phyloP scores from a whole-genome alignment of 2,888 invertebrate genomes.

The Ditula angustiorana region DNA sequence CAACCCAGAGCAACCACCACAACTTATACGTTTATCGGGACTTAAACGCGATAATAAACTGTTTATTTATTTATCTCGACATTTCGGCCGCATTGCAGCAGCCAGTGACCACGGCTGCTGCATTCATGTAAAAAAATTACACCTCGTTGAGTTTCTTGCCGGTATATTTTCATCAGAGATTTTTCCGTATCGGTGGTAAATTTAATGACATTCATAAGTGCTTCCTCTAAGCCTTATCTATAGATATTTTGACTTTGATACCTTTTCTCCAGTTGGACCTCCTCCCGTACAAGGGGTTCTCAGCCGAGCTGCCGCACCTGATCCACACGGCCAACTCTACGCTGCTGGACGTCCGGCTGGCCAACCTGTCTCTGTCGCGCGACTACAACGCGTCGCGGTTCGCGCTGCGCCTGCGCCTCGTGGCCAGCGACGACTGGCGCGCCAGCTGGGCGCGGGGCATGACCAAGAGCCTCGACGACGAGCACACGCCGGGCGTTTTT shows the following conservation, averaged over 20 bases:
- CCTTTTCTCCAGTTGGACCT: conserved; percentile 78
- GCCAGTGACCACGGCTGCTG: too few species aligned
- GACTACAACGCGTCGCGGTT: conserved; percentile 85
- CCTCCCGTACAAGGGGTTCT: conserved; percentile 76
- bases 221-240: too few species aligned
- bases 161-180: too few species aligned
- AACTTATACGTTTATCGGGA: too few species aligned
- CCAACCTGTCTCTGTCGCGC: conserved; percentile 75
- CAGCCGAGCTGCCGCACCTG: conserved; percentile 85
- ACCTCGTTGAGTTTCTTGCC: too few species aligned
- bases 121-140: too few species aligned
- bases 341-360: conserved; percentile 86
- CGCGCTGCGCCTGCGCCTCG: conserved; percentile 85
- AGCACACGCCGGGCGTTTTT: conserved; percentile 91
- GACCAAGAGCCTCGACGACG: conserved; percentile 88
- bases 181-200: too few species aligned
- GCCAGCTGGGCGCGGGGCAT: conserved; percentile 70
- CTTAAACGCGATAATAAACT: too few species aligned
- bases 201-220: too few species aligned
- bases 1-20: too few species aligned
- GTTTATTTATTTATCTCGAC: too few species aligned
- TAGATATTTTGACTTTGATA: not conserved
- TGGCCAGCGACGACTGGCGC: conserved; percentile 73
- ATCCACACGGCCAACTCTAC: conserved; percentile 88
- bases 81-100: too few species aligned